phyloP scores from a whole-genome alignment of 2,113 vertebrate species.

The Callopanchax toddi region DNA sequence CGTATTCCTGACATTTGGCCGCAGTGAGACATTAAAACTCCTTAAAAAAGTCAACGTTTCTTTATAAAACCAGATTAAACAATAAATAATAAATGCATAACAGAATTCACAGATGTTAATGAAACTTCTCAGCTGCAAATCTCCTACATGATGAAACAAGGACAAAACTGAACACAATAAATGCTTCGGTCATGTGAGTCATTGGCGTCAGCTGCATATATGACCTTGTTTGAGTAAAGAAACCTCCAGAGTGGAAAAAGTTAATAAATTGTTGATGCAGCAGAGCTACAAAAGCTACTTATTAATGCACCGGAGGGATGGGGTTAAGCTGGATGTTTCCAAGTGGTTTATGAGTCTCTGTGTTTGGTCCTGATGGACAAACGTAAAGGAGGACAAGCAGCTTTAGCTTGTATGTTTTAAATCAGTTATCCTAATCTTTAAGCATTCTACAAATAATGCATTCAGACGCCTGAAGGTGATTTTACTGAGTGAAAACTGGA shows the following conservation, averaged over 20 bases:
- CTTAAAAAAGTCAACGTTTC: constrained; percentile 1
- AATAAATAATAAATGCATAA: constrained; percentile 2
- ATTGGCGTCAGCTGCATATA: not conserved
- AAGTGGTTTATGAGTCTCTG: not conserved
- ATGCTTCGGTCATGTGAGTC: not conserved
- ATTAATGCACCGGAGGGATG: not conserved
- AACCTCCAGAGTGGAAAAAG: not conserved
- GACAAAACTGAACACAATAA: not conserved
- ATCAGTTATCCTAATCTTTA: not conserved
- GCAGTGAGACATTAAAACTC: not conserved
- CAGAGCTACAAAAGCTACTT: not conserved
- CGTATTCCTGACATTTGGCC: not conserved
- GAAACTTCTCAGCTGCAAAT: not conserved
- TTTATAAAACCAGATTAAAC: not conserved
- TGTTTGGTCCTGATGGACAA: not conserved
- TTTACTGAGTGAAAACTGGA: constrained; percentile 11
- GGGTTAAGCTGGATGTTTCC: not conserved
- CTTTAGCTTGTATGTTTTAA: not conserved
- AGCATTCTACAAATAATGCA: not conserved
- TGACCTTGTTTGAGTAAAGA: not conserved
- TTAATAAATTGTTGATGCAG: not conserved
- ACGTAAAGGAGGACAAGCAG: not conserved
- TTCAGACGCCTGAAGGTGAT: constrained; percentile 10
- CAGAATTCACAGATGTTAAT: not conserved
- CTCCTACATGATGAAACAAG: not conserved